Evolutionary conservation across 2,888 invertebrate genomes (phyloP).

Genomic region (Drosophila putrida): DNA sequence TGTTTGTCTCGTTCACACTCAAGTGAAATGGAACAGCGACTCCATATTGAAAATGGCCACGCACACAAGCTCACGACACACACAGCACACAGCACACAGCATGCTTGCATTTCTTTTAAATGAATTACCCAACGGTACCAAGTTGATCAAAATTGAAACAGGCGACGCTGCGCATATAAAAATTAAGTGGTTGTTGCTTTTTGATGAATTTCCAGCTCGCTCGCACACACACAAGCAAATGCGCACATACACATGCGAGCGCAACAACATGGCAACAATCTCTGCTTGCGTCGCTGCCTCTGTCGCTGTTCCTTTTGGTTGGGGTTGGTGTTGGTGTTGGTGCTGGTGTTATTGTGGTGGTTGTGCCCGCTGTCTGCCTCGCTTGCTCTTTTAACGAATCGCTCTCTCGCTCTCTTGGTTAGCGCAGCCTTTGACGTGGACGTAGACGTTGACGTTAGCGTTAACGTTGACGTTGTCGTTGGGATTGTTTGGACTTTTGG

Average conservation of each 20-base stretch:
- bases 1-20: conserved; percentile 59
- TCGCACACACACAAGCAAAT: conserved; percentile 56
- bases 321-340: conserved; percentile 55
- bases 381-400: conserved; percentile 6
- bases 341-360: conserved; percentile 32
- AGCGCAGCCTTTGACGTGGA: conserved; percentile 14
- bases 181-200: conserved; percentile 77
- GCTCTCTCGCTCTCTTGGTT: conserved; percentile 10
- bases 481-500: conserved; percentile 56
- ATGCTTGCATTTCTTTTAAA: conserved; percentile 58
- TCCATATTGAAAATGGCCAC: conserved; percentile 77
- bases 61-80: conserved; percentile 24
- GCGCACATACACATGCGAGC: conserved; percentile 16
- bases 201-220: conserved; percentile 83
- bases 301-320: conserved; percentile 55
- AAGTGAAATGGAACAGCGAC: conserved; percentile 21
- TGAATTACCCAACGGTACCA: conserved; percentile 60
- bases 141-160: conserved; percentile 80
- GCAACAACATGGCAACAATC: conserved; percentile 83
- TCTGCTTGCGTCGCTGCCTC: conserved; percentile 53
- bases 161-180: conserved; percentile 75
- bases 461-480: conserved; percentile 14
- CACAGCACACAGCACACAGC: conserved; percentile 18
- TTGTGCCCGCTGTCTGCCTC: conserved; percentile 32
- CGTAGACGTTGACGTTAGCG: conserved; percentile 13